Evolutionary conservation across 64 coral and sea anemone genomes (phyloP).

Genomic region (Porites lutea): DNA sequence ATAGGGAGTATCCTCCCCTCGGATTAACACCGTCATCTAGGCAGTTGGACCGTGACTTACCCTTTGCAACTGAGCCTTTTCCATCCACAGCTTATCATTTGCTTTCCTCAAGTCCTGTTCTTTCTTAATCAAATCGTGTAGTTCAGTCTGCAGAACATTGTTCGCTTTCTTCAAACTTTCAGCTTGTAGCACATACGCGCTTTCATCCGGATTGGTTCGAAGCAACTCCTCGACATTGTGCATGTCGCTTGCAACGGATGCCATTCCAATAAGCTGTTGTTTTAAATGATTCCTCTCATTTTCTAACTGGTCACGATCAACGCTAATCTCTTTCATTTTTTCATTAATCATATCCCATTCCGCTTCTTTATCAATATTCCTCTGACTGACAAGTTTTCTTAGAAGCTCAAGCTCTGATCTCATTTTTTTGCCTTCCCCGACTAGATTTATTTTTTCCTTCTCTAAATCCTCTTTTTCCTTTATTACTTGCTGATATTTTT

Average conservation of each 20-base stretch:
- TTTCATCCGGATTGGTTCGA: slow-evolving; percentile 79
- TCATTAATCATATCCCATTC: slow-evolving; percentile 90
- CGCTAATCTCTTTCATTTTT: slow-evolving; percentile 80
- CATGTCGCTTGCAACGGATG: slow-evolving; percentile 83
- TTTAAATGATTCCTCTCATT: slow-evolving; percentile 70
- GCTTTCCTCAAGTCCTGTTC: slow-evolving; percentile 83
- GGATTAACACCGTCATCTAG: too few relatives aligned
- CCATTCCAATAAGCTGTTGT: slow-evolving; percentile 77
- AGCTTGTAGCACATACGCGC: slow-evolving; percentile 84
- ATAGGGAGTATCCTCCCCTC: too few relatives aligned
- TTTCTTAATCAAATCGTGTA: slow-evolving; percentile 78
- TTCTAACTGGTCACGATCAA: slow-evolving; percentile 75
- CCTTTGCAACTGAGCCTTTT: slow-evolving; percentile 80
- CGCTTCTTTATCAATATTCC: slow-evolving; percentile 85
- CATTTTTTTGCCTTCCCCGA: slow-evolving; percentile 81
- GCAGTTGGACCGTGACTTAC: slow-evolving; percentile 24
- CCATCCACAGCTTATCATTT: slow-evolving; percentile 89
- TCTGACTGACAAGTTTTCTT: slow-evolving; percentile 90
- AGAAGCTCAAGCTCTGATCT: slow-evolving; percentile 81
- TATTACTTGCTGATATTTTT: slow-evolving; percentile 42
- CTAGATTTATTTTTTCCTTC: slow-evolving; percentile 65
- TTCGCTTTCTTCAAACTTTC: slow-evolving; percentile 93
- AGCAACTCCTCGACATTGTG: slow-evolving; percentile 81
- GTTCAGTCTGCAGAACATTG: slow-evolving; percentile 93
- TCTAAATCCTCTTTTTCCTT: slow-evolving; percentile 51